A percentile compares a stretch with the other conserved stretches of the same genome.
Evolutionary conservation across 2,888 invertebrate genomes (phyloP).

Genomic region (Drosophila tripunctata): DNA sequence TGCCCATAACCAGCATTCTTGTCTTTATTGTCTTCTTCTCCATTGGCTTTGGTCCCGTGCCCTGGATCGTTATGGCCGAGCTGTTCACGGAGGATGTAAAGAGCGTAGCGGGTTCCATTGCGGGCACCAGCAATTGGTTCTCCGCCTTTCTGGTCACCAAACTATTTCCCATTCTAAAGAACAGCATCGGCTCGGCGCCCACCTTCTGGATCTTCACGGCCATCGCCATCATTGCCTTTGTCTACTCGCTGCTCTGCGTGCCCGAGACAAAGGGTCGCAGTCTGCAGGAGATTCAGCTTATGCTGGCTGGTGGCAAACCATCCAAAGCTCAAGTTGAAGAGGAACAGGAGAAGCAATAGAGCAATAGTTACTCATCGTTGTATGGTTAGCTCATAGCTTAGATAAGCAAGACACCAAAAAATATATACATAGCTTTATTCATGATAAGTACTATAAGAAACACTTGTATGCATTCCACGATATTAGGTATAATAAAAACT

Average conservation of each 20-base stretch:
- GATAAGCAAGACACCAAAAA: neutral
- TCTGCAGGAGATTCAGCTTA: conserved; percentile 72
- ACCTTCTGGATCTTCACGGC: conserved; percentile 91
- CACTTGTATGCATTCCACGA: too few species aligned
- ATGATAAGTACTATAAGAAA: too few species aligned
- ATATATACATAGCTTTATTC: too few species aligned
- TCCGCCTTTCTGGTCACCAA: conserved; percentile 91
- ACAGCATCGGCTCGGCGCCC: conserved; percentile 86
- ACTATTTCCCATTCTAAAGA: conserved; percentile 87
- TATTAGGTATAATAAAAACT: too few species aligned
- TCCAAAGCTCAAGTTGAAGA: neutral
- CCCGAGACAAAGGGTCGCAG: conserved; percentile 85
- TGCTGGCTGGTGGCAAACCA: conserved; percentile 52
- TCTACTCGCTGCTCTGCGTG: conserved; percentile 87
- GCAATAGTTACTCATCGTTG: too few species aligned
- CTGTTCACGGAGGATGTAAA: conserved; percentile 91
- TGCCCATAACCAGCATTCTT: conserved; percentile 90
- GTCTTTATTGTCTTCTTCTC: conserved; percentile 91
- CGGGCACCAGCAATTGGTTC: conserved; percentile 92
- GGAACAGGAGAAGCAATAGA: neutral
- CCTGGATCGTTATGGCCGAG: conserved; percentile 89
- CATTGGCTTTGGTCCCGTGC: conserved; percentile 93
- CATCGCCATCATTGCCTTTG: conserved; percentile 87
- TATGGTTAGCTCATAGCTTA: too few species aligned
- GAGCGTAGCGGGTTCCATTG: conserved; percentile 89